Evolutionary conservation across 1,140 invertebrate genomes (phyloP), one percentile per base, ranked within the genome.

Genomic region (Carcinoscorpius rotundicauda): DNA sequence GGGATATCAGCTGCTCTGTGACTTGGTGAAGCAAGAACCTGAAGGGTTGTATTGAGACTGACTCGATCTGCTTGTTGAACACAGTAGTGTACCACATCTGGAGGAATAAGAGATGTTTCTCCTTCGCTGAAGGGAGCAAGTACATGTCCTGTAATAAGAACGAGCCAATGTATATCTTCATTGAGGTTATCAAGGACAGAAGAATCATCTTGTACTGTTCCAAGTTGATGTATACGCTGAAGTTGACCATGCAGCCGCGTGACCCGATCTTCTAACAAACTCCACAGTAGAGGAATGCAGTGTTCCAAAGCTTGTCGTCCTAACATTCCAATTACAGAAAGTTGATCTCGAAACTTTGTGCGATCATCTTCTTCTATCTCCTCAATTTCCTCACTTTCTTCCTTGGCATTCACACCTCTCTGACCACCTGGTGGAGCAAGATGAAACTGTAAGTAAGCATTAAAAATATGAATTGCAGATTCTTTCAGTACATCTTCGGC

Each of bases 81-180:
- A 67, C 86, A 87, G 76, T 85, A 86, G 49, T 81, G 76, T 52
- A 88, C 86, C 60, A 94, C 81, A 75, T 89, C 85, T 0, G 81
- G 72, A 1, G 91, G 90, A 70, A 93, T 87, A 69, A 87, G 78
- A 5, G 86, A 82, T 4, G 82, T 84, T 75, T 93, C 89, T 0
- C 88, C 87, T 61, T 87, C 85, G 65, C 81, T 81, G 65, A 87
- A 84, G 76, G 86, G 82, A 58, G 84, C 83, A 59, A 89, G 74
- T 3, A 87, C 78, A 75, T 87, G 82, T 48, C 81, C 81, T 80
- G 71, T 78, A 63, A 93, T 85, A 65, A 95, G 81, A 4, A 93
- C 75, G 29, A 90, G 81, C 92, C 91, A 95, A 75, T 94, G 91
- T 3, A 95, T 76, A 78, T 95, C 91, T 78, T 95, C 91, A 75